Evolutionary conservation across 2,113 vertebrate genomes (phyloP).

Genomic region (Heliornis fulica): DNA sequence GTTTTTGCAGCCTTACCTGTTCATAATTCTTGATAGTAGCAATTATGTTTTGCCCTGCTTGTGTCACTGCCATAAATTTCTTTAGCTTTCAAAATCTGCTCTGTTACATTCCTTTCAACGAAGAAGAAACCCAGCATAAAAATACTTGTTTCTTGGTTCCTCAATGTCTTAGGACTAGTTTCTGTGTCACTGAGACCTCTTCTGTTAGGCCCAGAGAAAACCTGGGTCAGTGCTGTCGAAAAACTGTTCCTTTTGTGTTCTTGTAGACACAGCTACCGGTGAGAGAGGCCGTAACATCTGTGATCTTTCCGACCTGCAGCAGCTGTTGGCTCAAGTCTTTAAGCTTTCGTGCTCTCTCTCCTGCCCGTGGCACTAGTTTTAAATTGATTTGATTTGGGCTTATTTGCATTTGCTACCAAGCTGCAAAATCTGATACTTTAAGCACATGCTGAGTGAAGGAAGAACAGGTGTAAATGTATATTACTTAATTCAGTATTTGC

Average conservation of each 20-base stretch:
- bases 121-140: background rate
- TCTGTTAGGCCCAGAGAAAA: background rate
- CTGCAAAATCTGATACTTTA: background rate
- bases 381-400: background rate
- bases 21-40: background rate
- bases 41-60: background rate
- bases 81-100: background rate
- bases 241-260: background rate
- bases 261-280: background rate
- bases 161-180: background rate
- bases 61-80: background rate
- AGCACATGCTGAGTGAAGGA: background rate
- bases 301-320: background rate
- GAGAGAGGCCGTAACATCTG: background rate
- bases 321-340: background rate
- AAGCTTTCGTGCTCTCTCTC: background rate
- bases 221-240: background rate
- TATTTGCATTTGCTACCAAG: background rate
- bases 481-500: background rate
- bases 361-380: background rate
- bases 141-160: background rate
- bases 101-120: background rate
- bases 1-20: background rate
- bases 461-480: background rate
- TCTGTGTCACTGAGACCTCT: background rate